Percentiles rank a stretch among this genome's conserved stretches.
These are phyloP conservation scores for Aelia acuminata DNA, from an alignment of 2,888 invertebrate species.

Conservation along the genomic window DNA sequence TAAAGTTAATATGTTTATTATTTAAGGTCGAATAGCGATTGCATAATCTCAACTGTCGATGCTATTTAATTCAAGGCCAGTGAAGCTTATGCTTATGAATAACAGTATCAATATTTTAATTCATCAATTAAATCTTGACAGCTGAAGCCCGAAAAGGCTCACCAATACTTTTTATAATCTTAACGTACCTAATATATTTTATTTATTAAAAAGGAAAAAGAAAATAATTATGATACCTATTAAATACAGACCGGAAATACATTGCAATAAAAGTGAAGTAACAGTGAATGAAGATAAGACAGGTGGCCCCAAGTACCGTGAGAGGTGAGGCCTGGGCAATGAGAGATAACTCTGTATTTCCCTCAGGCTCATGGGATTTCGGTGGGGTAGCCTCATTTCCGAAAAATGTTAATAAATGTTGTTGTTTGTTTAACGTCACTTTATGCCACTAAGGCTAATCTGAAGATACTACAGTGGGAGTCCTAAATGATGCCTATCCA, in stretches of 20 bases:
- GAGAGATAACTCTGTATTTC: not conserved
- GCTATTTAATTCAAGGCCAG: not conserved
- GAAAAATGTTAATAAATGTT: not conserved
- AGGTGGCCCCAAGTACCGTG: conserved; percentile 10
- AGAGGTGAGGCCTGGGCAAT: not conserved
- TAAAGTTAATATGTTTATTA: too few species aligned
- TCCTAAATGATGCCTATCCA: too few species aligned
- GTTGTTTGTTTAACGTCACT: too few species aligned
- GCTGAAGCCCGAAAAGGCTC: too few species aligned
- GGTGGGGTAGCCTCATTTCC: not conserved
- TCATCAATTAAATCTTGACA: too few species aligned
- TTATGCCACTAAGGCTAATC: too few species aligned
- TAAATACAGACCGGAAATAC: not conserved
- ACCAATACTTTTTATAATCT: too few species aligned
- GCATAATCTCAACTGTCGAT: not conserved
- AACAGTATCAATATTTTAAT: too few species aligned
- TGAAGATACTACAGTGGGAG: too few species aligned
- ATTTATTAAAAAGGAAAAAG: too few species aligned
- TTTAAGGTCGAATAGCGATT: not conserved
- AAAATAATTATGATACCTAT: not conserved
- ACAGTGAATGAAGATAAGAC: not conserved
- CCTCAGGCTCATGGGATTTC: not conserved
- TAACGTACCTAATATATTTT: too few species aligned
- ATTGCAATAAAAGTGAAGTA: not conserved
- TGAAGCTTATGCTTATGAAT: too few species aligned